Percentiles rank a stretch among this genome's conserved stretches.
Evolutionary conservation across 2,797 vertebrate genomes (phyloP).

Genomic region (Eidolon dupreanum): DNA sequence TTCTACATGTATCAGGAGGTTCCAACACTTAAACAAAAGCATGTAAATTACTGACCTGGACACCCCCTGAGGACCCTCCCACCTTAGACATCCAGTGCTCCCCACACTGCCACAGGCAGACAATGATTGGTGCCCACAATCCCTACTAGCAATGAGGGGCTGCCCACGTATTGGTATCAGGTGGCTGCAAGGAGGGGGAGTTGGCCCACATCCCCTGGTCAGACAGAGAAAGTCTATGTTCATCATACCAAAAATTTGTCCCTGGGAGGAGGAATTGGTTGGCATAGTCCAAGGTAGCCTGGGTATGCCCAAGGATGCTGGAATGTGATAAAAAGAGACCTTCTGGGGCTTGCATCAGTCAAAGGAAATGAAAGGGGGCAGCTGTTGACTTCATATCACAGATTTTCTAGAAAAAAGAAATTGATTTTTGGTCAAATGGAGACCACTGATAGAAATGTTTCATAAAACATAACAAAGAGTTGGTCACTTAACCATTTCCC

Average conservation of each 20-base stretch:
- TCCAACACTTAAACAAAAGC: not conserved
- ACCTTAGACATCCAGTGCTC: too few species aligned
- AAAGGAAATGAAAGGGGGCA: not conserved
- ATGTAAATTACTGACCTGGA: not conserved
- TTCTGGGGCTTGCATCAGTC: not conserved
- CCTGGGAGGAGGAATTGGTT: too few species aligned
- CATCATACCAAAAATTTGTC: not conserved
- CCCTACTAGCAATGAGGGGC: not conserved
- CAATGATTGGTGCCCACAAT: too few species aligned
- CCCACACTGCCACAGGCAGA: not conserved
- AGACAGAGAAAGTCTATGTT: not conserved
- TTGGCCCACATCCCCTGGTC: not conserved
- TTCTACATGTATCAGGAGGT: not conserved
- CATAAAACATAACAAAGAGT: not conserved
- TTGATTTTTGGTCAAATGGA: not conserved
- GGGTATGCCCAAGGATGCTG: not conserved
- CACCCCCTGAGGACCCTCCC: fast-evolving
- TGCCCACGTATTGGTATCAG: not conserved
- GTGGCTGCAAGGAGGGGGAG: too few species aligned
- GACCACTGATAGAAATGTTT: not conserved
- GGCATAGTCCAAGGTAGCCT: not conserved
- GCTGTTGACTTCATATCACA: not conserved
- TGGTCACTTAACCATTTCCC: not conserved
- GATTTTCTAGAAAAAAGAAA: not conserved
- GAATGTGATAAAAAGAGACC: not conserved